Conservation (phyloP, 2,113 vertebrate genomes). For the Merops nubicus region DNA sequence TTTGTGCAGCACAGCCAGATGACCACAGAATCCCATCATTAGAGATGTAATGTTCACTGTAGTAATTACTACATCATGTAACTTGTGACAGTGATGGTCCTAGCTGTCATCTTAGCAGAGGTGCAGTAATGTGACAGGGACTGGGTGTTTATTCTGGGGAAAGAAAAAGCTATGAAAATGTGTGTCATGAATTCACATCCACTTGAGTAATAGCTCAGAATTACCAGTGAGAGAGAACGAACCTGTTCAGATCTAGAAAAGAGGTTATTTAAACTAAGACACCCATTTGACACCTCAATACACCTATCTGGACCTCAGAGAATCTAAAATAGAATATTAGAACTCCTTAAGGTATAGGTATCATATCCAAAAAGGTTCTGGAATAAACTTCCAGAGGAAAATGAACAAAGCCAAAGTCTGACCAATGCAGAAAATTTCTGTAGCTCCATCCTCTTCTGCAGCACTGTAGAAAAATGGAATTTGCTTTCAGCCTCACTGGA, state of each 20-base stretch:
- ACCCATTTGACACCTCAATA: background rate
- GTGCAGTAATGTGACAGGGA: background rate
- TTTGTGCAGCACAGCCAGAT: background rate
- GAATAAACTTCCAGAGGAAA: background rate
- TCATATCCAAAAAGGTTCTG: background rate
- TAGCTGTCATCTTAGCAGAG: background rate
- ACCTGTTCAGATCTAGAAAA: background rate
- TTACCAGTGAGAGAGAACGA: background rate
- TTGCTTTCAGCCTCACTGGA: background rate
- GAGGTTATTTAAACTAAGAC: background rate
- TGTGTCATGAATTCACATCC: background rate
- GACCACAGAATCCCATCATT: slow-evolving; percentile 20
- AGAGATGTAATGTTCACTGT: background rate
- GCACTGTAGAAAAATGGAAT: background rate
- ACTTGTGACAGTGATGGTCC: slow-evolving; percentile 34
- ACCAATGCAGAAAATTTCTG: background rate
- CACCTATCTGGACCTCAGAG: background rate
- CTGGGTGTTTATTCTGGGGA: background rate
- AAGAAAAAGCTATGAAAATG: background rate
- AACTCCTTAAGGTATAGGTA: background rate
- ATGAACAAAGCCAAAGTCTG: background rate
- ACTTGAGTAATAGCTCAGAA: slow-evolving; percentile 20
- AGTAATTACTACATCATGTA: slow-evolving; percentile 10
- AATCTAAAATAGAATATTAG: background rate
- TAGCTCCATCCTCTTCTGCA: background rate